These are phyloP conservation scores for Erannis defoliaria DNA, from an alignment of 2,888 invertebrate genomes.

Conservation along the genomic window DNA sequence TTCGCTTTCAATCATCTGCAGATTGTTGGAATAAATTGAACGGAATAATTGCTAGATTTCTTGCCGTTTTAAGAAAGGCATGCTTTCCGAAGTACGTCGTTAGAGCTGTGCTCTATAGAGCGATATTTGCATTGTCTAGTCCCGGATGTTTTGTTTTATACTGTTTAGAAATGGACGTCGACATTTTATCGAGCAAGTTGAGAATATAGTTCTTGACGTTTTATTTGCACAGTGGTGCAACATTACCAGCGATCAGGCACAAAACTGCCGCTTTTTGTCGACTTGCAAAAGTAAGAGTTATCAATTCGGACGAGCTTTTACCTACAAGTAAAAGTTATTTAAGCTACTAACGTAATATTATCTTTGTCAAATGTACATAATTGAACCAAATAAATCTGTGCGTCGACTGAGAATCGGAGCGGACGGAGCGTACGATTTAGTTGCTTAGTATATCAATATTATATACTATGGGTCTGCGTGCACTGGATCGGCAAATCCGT, in stretches of 20 bases:
- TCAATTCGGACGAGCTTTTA: neutral
- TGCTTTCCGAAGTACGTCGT: slow-evolving; percentile 4
- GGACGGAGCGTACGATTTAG: no score
- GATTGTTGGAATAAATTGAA: slow-evolving; percentile 1
- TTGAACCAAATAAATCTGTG: no score
- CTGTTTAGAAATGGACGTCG: slow-evolving; percentile 57
- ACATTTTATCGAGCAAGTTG: slow-evolving; percentile 44
- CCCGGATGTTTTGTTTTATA: slow-evolving; percentile 49
- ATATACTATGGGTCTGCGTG: no score
- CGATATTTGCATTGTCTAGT: slow-evolving; percentile 52
- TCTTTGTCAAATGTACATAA: no score
- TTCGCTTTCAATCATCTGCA: no score
- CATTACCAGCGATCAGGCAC: neutral
- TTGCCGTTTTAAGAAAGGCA: neutral
- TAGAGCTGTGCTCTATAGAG: slow-evolving; percentile 12
- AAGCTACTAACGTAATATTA: no score
- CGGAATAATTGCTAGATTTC: neutral
- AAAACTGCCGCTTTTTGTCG: neutral
- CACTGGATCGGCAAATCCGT: no score
- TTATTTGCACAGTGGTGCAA: slow-evolving; percentile 5
- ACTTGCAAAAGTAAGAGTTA: neutral
- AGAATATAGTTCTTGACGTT: slow-evolving; percentile 21
- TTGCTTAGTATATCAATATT: no score
- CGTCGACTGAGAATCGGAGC: no score
- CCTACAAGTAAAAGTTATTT: no score